phyloP scores from a whole-genome alignment of 2,797 vertebrate genomes.

The Masticophis lateralis region DNA sequence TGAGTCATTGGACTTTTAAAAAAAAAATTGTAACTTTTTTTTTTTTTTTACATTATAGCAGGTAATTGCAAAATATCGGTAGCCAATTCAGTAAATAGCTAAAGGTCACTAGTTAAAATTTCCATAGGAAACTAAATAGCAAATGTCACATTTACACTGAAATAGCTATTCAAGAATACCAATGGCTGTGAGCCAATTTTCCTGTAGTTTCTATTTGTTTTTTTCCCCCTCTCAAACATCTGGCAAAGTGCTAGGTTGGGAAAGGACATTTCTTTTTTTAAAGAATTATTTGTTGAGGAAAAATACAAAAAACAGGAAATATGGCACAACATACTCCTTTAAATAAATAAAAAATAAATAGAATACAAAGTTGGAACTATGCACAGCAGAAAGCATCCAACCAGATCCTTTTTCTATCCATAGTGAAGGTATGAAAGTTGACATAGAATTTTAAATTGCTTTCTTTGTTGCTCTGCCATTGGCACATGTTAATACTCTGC shows the following conservation, averaged over 20 bases:
- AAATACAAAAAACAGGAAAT: slow-evolving; percentile 17
- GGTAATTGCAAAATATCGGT: slow-evolving; percentile 46
- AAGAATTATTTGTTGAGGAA: not conserved
- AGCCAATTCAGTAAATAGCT: slow-evolving; percentile 36
- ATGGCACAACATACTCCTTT: not conserved
- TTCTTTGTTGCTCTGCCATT: slow-evolving; percentile 35
- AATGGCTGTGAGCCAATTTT: slow-evolving; percentile 17
- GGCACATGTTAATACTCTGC: slow-evolving; percentile 58
- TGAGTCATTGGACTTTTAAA: slow-evolving; percentile 6
- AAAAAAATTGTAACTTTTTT: not conserved
- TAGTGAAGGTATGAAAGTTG: slow-evolving; percentile 48
- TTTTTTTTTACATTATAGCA: slow-evolving; percentile 17
- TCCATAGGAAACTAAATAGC: slow-evolving; percentile 32
- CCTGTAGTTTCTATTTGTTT: slow-evolving; percentile 16
- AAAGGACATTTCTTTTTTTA: not conserved
- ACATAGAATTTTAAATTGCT: slow-evolving; percentile 59
- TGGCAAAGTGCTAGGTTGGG: not conserved
- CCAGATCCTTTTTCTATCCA: slow-evolving; percentile 33
- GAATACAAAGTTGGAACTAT: slow-evolving; percentile 12
- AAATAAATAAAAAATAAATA: slow-evolving; percentile 39
- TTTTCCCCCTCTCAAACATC: not conserved
- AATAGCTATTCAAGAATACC: slow-evolving; percentile 44
- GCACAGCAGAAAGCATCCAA: not conserved
- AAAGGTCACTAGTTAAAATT: slow-evolving; percentile 56
- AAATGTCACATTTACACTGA: slow-evolving; percentile 61